Evolutionary conservation across 2,113 vertebrate species (phyloP).

Genomic region (Phylloscopus trochilus): DNA sequence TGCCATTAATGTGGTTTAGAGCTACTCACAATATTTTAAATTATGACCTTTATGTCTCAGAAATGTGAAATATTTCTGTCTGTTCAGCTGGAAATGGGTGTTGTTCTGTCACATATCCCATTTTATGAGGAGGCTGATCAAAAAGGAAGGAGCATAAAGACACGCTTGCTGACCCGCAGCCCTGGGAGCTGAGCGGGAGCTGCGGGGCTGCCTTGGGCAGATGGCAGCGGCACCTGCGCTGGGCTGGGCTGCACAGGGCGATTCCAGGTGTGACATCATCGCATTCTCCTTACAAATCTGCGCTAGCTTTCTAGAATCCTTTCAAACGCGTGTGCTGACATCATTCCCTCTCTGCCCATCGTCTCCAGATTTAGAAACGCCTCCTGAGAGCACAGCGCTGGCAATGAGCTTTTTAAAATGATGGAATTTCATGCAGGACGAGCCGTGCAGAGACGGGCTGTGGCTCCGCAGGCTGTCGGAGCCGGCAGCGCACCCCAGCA

Average conservation of each 20-base stretch:
- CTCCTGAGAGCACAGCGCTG: neutral
- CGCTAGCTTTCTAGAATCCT: neutral
- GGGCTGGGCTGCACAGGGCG: neutral
- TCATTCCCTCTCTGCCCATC: neutral
- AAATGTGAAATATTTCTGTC: neutral
- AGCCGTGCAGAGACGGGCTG: neutral
- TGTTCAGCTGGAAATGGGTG: fast-evolving
- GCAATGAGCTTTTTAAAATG: neutral
- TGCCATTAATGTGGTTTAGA: neutral
- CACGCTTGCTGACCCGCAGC: fast-evolving
- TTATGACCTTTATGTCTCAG: neutral
- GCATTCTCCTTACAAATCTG: neutral
- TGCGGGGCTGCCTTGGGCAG: neutral
- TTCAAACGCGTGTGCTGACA: neutral
- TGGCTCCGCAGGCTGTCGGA: neutral
- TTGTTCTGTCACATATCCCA: neutral
- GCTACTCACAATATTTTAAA: neutral
- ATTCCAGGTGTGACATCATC: neutral
- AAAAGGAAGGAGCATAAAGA: neutral
- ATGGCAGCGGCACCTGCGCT: neutral
- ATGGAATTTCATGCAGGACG: neutral
- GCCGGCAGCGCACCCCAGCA: neutral
- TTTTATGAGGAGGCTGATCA: neutral
- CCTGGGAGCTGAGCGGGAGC: neutral
- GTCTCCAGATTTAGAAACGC: neutral